These are phyloP conservation scores for Orbicella faveolata DNA, from an alignment of 64 coral and sea anemone species.

Conservation along the genomic window DNA sequence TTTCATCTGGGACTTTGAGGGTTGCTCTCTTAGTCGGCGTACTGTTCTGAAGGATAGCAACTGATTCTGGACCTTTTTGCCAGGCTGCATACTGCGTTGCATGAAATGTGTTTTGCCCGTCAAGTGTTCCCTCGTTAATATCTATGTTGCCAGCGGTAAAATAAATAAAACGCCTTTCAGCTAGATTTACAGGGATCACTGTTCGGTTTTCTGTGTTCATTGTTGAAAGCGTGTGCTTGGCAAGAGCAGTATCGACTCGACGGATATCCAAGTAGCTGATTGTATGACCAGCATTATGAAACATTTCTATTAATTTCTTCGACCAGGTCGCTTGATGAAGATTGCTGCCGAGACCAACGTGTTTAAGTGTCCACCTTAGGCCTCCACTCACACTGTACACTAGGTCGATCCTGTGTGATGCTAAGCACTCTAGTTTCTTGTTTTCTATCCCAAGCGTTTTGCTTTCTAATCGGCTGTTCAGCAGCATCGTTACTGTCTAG, in stretches of 20 bases:
- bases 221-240: background rate
- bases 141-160: constrained; percentile 72
- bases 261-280: background rate
- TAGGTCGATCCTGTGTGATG: constrained; percentile 42
- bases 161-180: constrained; percentile 4
- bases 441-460: background rate
- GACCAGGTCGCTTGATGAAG: constrained; percentile 22
- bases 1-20: constrained; percentile 37
- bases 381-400: constrained; percentile 29
- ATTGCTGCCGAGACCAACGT: background rate
- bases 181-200: constrained; percentile 42
- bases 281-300: background rate
- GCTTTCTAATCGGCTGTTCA: background rate
- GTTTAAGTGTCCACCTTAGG: background rate
- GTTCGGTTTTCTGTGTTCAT: constrained; percentile 39
- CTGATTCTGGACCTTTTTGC: constrained; percentile 36
- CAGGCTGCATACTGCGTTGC: constrained; percentile 64
- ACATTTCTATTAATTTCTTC: constrained; percentile 17
- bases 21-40: constrained; percentile 15
- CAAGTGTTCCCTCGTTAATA: constrained; percentile 43
- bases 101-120: constrained; percentile 69
- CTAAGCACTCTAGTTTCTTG: constrained; percentile 31
- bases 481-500: background rate
- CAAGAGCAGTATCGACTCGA: constrained; percentile 25
- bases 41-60: constrained; percentile 12